Conservation (phyloP, 2,888 invertebrate species). For the Nasonovia ribisnigri region DNA sequence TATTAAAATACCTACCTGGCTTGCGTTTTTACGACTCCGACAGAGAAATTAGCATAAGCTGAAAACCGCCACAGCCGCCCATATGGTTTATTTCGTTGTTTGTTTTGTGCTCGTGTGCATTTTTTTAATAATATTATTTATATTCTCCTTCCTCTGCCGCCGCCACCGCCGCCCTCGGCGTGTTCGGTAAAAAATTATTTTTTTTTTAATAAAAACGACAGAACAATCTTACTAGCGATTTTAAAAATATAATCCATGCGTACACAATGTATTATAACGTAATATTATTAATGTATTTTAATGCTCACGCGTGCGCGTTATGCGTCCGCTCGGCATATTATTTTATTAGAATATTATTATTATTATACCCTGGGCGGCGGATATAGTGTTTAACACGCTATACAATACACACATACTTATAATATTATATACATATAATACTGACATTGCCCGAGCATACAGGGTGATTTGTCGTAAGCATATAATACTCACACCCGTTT, state of each 20-base stretch:
- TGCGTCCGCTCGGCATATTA: not conserved
- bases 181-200: not conserved
- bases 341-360: slow-evolving; percentile 9
- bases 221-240: not conserved
- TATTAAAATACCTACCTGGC: not conserved
- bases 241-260: not conserved
- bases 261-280: not conserved
- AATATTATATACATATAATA: not conserved
- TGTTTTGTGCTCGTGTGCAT: not conserved
- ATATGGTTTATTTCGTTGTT: slow-evolving; percentile 54
- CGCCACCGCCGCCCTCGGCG: not conserved
- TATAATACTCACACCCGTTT: not conserved
- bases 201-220: not conserved
- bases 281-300: not conserved
- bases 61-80: slow-evolving; percentile 44
- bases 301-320: slow-evolving; percentile 28
- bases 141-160: not conserved
- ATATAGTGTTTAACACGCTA: not conserved
- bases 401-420: not conserved
- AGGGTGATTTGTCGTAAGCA: not conserved
- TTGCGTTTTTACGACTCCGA: slow-evolving; percentile 48
- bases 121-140: slow-evolving; percentile 13
- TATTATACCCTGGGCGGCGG: slow-evolving; percentile 29
- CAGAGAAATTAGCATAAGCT: slow-evolving; percentile 52
- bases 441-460: not conserved